Percentiles rank a stretch among this genome's conserved stretches.
These are phyloP conservation scores for Teleogryllus occipitalis DNA, from an alignment of 1,140 invertebrate genomes.

Conservation along the genomic window DNA sequence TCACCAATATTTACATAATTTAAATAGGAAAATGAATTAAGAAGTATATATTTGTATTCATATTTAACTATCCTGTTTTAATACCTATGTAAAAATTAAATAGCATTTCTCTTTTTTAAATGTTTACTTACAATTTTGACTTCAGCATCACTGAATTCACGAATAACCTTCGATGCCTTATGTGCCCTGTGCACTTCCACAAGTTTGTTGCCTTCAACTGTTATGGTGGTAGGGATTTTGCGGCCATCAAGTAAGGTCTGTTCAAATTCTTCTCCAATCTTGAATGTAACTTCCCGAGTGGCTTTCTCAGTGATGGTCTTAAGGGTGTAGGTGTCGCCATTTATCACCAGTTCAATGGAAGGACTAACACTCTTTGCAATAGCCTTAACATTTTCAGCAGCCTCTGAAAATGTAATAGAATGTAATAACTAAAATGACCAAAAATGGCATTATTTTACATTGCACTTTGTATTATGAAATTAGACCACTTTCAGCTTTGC, in stretches of 20 bases:
- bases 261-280: slow-evolving; percentile 59
- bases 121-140: slow-evolving; percentile 10
- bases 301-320: not conserved
- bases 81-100: too few relatives aligned
- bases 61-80: not conserved
- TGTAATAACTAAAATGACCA: too few relatives aligned
- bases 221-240: slow-evolving; percentile 61
- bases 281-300: not conserved
- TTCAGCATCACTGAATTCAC: slow-evolving; percentile 50
- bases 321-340: not conserved
- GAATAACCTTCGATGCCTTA: slow-evolving; percentile 50
- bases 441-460: too few relatives aligned
- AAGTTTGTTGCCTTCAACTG: slow-evolving; percentile 57
- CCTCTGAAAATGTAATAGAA: too few relatives aligned
- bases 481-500: too few relatives aligned
- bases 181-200: slow-evolving; percentile 55
- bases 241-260: slow-evolving; percentile 78
- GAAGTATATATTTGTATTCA: not conserved
- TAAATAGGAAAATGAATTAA: not conserved
- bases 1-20: too few relatives aligned
- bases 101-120: not conserved
- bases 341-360: not conserved
- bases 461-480: too few relatives aligned
- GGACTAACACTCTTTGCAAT: too few relatives aligned
- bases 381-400: too few relatives aligned